Base-by-base conservation (phyloP, 2,113 vertebrate species). In the Rhynchomys soricoides region DNA sequence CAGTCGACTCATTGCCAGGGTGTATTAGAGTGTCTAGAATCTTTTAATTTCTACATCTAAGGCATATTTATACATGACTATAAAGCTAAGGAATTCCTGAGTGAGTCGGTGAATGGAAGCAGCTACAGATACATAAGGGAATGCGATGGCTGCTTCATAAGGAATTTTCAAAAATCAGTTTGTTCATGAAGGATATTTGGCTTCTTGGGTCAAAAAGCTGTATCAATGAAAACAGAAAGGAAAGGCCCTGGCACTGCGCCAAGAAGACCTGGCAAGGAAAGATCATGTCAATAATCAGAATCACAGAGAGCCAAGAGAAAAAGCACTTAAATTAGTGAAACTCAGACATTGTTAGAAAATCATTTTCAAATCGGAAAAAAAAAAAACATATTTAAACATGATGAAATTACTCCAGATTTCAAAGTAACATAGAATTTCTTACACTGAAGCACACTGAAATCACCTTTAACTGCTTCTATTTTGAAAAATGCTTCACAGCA, bases 291-390 rank as follows among this genome's bases (percentile, higher is more conserved):
- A 82, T 40, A 89, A 50, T 68, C 85, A 86, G 77, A 97, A 77
- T 16, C 31, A 75, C 31, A 55, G 48, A 92, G 64, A 90, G 73
- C 86, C 95, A 93, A 97, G 92, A 88, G 64, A 50, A 97, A 96
- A 92, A 82, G 48, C 10, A 86, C 62, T 95, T 81, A 93, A 93
- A 64, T 90, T 89, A 91, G 55, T 59, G n/a, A 96, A 97, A 96
- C 59, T 95, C 96, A 97, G 70, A 95, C 94, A 96, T 95, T 89
- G 94, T 86, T 88, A 59, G 92, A 78, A 95, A 97, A 86, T 66
- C 87, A 52, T 96, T 97, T 92, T 74, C 21, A 89, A 48, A 40
- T 59, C n/a, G n/a, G n/a, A n/a, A 82, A 43, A 87, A 68, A 93
- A 82, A 83, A 96, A 94, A 85, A 75, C 13, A 55, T 26, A 62